Base-by-base conservation (phyloP, 2,797 vertebrate genomes). In the Enteromius afrohamiltoni region DNA sequence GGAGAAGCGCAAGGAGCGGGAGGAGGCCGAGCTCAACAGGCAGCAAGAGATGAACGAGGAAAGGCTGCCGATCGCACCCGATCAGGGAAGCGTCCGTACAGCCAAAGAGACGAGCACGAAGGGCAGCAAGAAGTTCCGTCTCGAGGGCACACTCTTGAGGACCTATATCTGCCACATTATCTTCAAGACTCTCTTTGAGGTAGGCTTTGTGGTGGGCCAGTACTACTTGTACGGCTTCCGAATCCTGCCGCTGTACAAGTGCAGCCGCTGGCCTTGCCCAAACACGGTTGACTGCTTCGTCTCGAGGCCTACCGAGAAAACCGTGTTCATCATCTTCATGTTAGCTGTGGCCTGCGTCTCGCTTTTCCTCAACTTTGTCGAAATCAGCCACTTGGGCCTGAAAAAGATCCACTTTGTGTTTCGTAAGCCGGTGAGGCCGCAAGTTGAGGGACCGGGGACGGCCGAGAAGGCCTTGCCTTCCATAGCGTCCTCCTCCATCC, bases 261-360 rank as follows among this genome's bases (percentile, higher is more conserved):
- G 98, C 88, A 97, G 97, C 91, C 94, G 97, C 71, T 99, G 97
- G 98, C 98, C 98, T 85, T 99, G 98, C 91, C 98, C 98, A 89
- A 98, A 99, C 89, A 96, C 96, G 3, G 98, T 99, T 87, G 98
- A 99, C 93, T 99, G 98, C 91, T 99, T 99, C 69, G 97, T 99
- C 91, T 99, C 98, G 3, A 95, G 98, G 74, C 98, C 98, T 82
- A 99, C 98, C 0, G 98, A 99, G 93, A 99, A 99, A 92, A 99
- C 97, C 37, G 94, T 99, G 91, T 99, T 99, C 91, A 97, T 99
- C 91, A 95, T 99, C 91, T 99, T 99, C 92, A 99, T 99, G 98
- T 85, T 99, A 87, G 97, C 95, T 0, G 97, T 99, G 86, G 97
- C 98, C 77, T 95, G 96, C 0, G 97, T 99, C 84, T 99, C 98